These are phyloP conservation scores for Lasioglossum figueresi DNA, from an alignment of 2,888 invertebrate genomes.

Conservation along the genomic window DNA sequence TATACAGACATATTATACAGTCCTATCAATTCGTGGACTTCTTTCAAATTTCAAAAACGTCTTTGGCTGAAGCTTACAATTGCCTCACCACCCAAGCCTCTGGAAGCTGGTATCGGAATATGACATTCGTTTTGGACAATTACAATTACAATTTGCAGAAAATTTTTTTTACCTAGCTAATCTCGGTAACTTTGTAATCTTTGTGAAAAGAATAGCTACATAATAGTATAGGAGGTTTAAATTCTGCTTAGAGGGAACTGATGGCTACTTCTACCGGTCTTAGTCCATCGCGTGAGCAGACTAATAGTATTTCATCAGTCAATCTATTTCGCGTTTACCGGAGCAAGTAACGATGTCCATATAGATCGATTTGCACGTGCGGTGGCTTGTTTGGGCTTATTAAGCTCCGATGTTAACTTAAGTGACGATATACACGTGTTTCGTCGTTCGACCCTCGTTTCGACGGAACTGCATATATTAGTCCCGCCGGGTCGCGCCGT, in stretches of 20 bases:
- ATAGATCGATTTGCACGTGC: conserved; percentile 36
- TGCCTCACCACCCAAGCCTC: too few relatives aligned
- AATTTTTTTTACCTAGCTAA: too few relatives aligned
- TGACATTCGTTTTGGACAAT: too few relatives aligned
- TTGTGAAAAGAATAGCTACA: neutral
- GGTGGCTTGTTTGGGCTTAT: conserved; percentile 56
- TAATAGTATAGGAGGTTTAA: neutral
- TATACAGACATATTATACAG: too few relatives aligned
- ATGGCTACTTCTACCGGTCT: neutral
- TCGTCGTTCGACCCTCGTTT: conserved; percentile 39
- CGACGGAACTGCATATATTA: conserved; percentile 25
- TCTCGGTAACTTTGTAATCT: too few relatives aligned
- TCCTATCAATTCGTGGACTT: too few relatives aligned
- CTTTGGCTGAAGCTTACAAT: too few relatives aligned
- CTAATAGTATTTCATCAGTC: conserved; percentile 40
- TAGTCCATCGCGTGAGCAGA: neutral
- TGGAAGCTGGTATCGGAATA: too few relatives aligned
- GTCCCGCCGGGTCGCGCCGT: neutral
- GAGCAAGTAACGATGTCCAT: conserved; percentile 41
- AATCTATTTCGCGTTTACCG: conserved; percentile 39
- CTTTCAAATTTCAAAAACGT: too few relatives aligned
- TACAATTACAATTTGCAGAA: too few relatives aligned
- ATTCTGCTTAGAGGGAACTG: neutral
- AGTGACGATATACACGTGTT: conserved; percentile 52
- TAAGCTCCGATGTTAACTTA: conserved; percentile 59